A percentile compares a stretch with the other conserved stretches of the same genome.
phyloP scores from a whole-genome alignment of 2,113 vertebrate genomes.

The Periophthalmodon schlosseri region DNA sequence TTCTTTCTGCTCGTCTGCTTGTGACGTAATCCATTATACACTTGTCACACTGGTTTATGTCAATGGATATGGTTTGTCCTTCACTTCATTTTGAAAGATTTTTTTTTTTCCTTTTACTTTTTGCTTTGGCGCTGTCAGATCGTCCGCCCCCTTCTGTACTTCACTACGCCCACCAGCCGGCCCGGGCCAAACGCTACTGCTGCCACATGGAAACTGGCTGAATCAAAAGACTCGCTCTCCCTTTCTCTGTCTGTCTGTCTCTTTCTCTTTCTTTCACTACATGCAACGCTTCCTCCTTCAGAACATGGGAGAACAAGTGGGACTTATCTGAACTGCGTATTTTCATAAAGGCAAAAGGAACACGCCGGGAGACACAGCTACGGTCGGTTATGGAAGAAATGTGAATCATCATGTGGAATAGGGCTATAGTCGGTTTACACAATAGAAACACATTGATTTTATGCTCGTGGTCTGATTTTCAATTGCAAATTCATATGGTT shows the following conservation, averaged over 20 bases:
- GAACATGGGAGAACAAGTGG: conserved; percentile 10
- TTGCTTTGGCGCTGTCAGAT: conserved; percentile 47
- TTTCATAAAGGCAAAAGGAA: not conserved
- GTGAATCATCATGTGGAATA: not conserved
- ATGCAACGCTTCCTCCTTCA: conserved; percentile 23
- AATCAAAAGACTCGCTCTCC: conserved; percentile 31
- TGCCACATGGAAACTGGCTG: conserved; percentile 54
- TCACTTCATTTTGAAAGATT: conserved; percentile 27
- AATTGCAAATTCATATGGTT: not conserved
- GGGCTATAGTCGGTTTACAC: not conserved
- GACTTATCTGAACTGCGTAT: conserved; percentile 7
- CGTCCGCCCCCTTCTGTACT: conserved; percentile 47
- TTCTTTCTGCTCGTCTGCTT: conserved; percentile 28
- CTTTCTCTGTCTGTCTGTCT: too few relatives aligned
- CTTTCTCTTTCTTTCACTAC: conserved; percentile 25
- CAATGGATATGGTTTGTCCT: conserved; percentile 21
- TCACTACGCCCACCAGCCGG: conserved; percentile 64
- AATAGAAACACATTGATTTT: not conserved
- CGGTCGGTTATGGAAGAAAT: not conserved
- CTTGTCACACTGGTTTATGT: conserved; percentile 35
- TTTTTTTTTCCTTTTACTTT: conserved; percentile 22
- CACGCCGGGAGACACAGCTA: conserved; percentile 2
- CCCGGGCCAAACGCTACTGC: conserved; percentile 60
- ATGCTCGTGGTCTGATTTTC: not conserved
- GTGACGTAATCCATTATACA: conserved; percentile 27